Percentiles rank a stretch among this genome's conserved stretches.
These are phyloP conservation scores for Dione vanillae DNA, from an alignment of 2,888 invertebrate genomes.

Conservation along the genomic window DNA sequence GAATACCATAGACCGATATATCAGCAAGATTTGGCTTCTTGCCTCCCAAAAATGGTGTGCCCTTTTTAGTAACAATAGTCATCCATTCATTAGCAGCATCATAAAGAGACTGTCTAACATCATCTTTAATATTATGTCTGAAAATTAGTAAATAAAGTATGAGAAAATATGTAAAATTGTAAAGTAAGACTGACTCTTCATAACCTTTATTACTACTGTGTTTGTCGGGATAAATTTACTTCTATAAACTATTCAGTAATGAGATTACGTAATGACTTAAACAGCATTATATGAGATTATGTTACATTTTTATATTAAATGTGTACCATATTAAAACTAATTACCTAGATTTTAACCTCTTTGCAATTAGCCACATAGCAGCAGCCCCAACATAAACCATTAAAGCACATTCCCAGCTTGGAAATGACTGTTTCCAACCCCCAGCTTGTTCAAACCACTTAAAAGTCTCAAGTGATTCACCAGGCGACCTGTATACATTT, in stretches of 20 bases:
- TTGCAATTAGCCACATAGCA: constrained; percentile 97
- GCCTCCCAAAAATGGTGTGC: constrained; percentile 93
- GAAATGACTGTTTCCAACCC: constrained; percentile 95
- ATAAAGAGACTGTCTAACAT: constrained; percentile 95
- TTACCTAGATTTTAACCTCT: constrained; percentile 92
- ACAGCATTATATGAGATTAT: not conserved
- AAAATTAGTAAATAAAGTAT: constrained; percentile 8
- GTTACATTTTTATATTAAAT: not conserved
- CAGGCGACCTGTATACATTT: constrained; percentile 95
- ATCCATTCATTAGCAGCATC: constrained; percentile 94
- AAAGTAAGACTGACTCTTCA: too few relatives aligned
- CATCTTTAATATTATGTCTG: constrained; percentile 92
- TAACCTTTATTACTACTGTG: too few relatives aligned
- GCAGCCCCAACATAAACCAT: constrained; percentile 96
- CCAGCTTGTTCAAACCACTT: constrained; percentile 97
- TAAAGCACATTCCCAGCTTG: constrained; percentile 91
- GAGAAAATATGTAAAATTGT: too few relatives aligned
- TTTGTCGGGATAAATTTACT: too few relatives aligned
- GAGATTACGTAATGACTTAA: too few relatives aligned
- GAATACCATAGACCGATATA: constrained; percentile 94
- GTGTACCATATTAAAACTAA: too few relatives aligned
- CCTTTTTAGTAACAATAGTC: constrained; percentile 87
- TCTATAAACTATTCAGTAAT: too few relatives aligned
- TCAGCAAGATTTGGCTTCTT: constrained; percentile 95
- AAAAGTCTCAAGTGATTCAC: constrained; percentile 95